Evolutionary conservation across 2,888 invertebrate genomes (phyloP).

Genomic region (Lumbricus terrestris): DNA sequence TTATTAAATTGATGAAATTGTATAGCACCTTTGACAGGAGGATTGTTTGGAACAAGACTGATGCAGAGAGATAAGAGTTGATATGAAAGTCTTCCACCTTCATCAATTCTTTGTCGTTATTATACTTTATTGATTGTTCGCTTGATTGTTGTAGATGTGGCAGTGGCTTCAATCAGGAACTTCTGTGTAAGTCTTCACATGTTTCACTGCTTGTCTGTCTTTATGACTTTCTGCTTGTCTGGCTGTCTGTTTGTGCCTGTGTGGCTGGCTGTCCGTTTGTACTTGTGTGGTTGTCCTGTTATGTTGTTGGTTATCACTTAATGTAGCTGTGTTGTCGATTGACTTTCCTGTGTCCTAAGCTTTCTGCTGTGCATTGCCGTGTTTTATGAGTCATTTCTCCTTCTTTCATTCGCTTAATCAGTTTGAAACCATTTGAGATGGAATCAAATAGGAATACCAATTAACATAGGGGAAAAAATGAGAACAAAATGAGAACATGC

Average conservation of each 20-base stretch:
- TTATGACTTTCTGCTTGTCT: neutral
- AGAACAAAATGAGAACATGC: too few species aligned
- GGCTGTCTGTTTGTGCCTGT: neutral
- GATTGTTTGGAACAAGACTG: too few species aligned
- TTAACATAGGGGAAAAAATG: too few species aligned
- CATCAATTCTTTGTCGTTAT: neutral
- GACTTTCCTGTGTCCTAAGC: neutral
- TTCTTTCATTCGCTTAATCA: neutral
- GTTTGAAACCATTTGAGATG: too few species aligned
- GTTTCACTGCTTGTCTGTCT: neutral
- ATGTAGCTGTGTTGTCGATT: too few species aligned
- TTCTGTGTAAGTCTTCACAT: slow-evolving; percentile 40
- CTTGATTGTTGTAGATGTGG: slow-evolving; percentile 45
- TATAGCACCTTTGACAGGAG: too few species aligned
- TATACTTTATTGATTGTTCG: neutral
- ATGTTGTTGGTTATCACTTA: too few species aligned
- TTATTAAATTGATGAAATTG: too few species aligned
- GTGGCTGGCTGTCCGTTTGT: neutral
- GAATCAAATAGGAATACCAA: too few species aligned
- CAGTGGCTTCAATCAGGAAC: slow-evolving; percentile 44
- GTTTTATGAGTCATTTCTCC: neutral
- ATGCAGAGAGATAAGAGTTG: too few species aligned
- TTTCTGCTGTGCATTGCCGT: neutral
- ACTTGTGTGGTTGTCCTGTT: neutral
- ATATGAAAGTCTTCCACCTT: neutral